Percentiles rank a stretch among this genome's conserved stretches.
phyloP scores from a whole-genome alignment of 2,113 vertebrate species.

The Pomatostomus ruficeps region DNA sequence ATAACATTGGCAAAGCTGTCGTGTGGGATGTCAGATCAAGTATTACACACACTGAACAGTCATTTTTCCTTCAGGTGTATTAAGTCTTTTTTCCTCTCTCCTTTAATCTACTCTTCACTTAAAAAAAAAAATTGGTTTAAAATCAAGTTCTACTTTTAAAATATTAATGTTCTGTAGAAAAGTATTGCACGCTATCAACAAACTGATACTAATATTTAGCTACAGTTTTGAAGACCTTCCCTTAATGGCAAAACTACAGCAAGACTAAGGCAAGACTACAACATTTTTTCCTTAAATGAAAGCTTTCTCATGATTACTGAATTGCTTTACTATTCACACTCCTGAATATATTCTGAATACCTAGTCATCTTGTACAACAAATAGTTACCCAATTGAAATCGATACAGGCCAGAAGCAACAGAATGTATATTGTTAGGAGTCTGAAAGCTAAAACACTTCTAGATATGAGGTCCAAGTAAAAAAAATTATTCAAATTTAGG shows the following conservation, averaged over 20 bases:
- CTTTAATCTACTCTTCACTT: neutral
- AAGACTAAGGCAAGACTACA: neutral
- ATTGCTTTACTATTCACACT: neutral
- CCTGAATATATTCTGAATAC: neutral
- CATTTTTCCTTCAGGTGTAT: neutral
- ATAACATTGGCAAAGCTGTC: neutral
- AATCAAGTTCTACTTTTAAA: neutral
- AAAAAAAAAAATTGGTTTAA: neutral
- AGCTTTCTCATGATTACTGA: neutral
- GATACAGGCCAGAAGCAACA: neutral
- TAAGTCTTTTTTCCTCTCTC: neutral
- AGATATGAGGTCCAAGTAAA: neutral
- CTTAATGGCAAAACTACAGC: neutral
- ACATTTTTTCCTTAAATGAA: neutral
- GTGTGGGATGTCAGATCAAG: neutral
- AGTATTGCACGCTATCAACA: neutral
- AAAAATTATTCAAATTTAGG: neutral
- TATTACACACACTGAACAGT: neutral
- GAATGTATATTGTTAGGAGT: neutral
- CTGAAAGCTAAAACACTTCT: fast-evolving
- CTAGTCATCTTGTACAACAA: neutral
- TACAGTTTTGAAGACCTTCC: neutral
- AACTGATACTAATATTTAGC: neutral
- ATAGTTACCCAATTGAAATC: neutral
- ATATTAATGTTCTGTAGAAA: neutral